These are phyloP conservation scores for Perdita meconis DNA, from an alignment of 2,888 invertebrate species.

Conservation along the genomic window DNA sequence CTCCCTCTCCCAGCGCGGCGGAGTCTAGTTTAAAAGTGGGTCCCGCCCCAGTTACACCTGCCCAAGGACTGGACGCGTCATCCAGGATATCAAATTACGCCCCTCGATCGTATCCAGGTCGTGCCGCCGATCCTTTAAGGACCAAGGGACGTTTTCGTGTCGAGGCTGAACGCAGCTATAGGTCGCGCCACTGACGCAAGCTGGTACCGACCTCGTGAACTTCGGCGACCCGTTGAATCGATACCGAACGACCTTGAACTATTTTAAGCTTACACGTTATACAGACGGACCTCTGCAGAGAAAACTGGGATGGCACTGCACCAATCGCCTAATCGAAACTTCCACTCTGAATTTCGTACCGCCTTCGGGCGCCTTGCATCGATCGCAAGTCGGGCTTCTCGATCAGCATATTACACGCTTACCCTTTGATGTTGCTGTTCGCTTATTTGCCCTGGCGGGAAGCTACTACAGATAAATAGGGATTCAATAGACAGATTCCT, in stretches of 20 bases:
- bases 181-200: constrained; percentile 66
- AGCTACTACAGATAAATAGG: too few relatives aligned
- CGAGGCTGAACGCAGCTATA: constrained; percentile 64
- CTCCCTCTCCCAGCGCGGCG: not conserved
- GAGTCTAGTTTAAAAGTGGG: constrained; percentile 51
- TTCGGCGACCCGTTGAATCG: constrained; percentile 73
- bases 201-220: constrained; percentile 72
- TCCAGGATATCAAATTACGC: constrained; percentile 35
- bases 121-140: constrained; percentile 62
- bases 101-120: not conserved
- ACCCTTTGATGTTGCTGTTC: not conserved
- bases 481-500: too few relatives aligned
- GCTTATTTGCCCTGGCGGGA: too few relatives aligned
- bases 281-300: constrained; percentile 63
- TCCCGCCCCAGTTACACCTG: constrained; percentile 47
- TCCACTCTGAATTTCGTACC: constrained; percentile 19
- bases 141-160: constrained; percentile 61
- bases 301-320: constrained; percentile 54
- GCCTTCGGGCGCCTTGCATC: not conserved
- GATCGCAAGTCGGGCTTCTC: not conserved
- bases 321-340: constrained; percentile 43
- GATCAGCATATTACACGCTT: not conserved
- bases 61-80: not conserved
- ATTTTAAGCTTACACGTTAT: constrained; percentile 72
- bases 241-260: constrained; percentile 80